Evolutionary conservation across 2,888 invertebrate species (phyloP), one percentile per base, ranked within the genome.

Genomic region (Rotaria socialis): DNA sequence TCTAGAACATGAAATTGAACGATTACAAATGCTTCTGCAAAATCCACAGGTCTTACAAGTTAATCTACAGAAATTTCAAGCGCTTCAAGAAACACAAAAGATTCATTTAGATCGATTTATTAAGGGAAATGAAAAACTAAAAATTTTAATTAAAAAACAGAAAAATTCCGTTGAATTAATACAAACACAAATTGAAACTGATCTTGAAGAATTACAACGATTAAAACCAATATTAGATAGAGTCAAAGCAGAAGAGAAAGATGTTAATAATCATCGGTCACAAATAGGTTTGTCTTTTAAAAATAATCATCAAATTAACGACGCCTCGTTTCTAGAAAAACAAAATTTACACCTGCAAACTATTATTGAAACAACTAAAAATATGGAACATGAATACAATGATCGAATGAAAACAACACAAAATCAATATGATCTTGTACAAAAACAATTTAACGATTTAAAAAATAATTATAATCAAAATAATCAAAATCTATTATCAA

Each of bases 1-100:
- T 67, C 35, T 67, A 67, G 67, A 67, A 67, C 35, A 67, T 27
- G 67, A 67, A 67, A 67, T 35, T 5, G 67, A 67, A 67, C 67
- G 67, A 27, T 67, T 67, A 67, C 67, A 67, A 67, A 16, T 67
- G 0, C 35, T 67, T 27, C 35, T 67, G 3, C 27, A 35, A 16
- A 67, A 67, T 67, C 35, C 67, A 14, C 67, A 67, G 35, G 5
- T 67, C 3, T 35, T 67, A 35, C 67, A n/a, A 35, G 16, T 16
- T 35, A 67, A 67, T 35, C 67, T 14, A 35, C 27, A 67, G 35
- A 27, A 35, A 27, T 27, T 67, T 16, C 67, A 35, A 67, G 24
- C 67, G 5, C 24, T 67, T 11, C 67, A 67, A 67, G 67, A 67
- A 27, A 67, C 10, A 35, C 67, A 35, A 16, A 67, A 67, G 8